Percentiles rank a stretch among this genome's conserved stretches.
Conservation (phyloP, 2,113 vertebrate species). For the Anguilla rostrata region DNA sequence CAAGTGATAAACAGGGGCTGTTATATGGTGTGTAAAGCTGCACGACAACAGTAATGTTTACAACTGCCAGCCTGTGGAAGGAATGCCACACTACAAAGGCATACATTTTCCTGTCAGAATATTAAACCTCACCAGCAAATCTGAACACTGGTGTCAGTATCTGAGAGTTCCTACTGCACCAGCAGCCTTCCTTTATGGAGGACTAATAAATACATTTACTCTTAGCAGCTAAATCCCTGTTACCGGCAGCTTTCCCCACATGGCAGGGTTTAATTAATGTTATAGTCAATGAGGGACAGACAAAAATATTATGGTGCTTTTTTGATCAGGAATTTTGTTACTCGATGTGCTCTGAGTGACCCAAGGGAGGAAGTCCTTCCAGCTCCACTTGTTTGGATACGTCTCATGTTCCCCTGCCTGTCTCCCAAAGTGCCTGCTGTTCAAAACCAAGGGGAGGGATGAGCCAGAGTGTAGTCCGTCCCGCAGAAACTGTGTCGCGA, state of each 20-base stretch:
- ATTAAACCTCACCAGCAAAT: slow-evolving; percentile 13
- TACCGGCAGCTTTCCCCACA: slow-evolving; percentile 5
- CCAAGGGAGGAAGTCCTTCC: not conserved
- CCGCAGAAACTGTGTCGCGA: not conserved
- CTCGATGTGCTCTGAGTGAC: not conserved
- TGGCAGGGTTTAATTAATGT: slow-evolving; percentile 22
- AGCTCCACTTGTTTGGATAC: not conserved
- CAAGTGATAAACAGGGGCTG: slow-evolving; percentile 11
- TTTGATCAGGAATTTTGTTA: slow-evolving; percentile 9
- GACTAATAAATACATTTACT: not conserved
- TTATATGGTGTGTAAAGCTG: not conserved
- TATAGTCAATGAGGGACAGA: not conserved
- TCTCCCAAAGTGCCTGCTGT: not conserved
- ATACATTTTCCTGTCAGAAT: not conserved
- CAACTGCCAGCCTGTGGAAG: not conserved
- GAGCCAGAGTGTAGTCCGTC: not conserved
- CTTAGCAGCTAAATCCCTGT: not conserved
- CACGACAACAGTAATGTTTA: not conserved
- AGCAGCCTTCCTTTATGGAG: slow-evolving; percentile 5
- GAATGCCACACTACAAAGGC: slow-evolving; percentile 9
- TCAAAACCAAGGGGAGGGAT: not conserved
- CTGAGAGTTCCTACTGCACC: slow-evolving; percentile 14
- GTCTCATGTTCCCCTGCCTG: slow-evolving; percentile 1
- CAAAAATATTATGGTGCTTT: not conserved
- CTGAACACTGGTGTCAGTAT: slow-evolving; percentile 26